phyloP scores from a whole-genome alignment of 2,113 vertebrate species.

The Delphinus delphis region DNA sequence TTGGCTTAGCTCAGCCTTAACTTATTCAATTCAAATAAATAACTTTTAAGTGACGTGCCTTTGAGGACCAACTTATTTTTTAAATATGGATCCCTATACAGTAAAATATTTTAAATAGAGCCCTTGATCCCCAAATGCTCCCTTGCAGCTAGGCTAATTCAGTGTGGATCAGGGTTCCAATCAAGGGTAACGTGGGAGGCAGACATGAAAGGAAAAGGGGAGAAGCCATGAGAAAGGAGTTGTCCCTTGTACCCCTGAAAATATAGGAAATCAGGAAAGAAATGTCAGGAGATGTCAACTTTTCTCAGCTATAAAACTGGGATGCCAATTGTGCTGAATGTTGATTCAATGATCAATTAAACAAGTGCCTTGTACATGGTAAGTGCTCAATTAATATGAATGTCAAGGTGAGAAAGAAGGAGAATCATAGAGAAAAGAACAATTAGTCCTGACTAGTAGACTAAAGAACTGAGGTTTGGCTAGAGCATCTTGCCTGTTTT shows the following conservation, averaged over 20 bases:
- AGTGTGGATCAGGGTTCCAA: background rate
- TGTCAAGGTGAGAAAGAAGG: background rate
- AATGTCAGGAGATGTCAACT: background rate
- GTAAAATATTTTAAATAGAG: background rate
- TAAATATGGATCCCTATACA: background rate
- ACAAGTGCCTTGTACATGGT: background rate
- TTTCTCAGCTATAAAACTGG: background rate
- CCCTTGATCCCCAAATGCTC: background rate
- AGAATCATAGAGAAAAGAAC: background rate
- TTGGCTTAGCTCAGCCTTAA: background rate
- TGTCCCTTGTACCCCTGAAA: accelerated
- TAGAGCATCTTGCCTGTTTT: background rate
- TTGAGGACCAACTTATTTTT: background rate
- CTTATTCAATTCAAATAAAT: background rate
- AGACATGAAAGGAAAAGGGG: background rate
- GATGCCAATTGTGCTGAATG: background rate
- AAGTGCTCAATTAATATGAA: background rate
- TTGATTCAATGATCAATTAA: background rate
- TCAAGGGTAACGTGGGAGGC: background rate
- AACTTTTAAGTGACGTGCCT: background rate
- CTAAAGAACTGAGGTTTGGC: background rate
- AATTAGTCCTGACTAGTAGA: background rate
- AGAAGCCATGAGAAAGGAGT: background rate
- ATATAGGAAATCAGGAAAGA: background rate
- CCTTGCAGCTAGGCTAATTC: background rate